Percentiles rank a stretch among this genome's conserved stretches.
phyloP scores from a whole-genome alignment of 2,113 vertebrate genomes.

The Brachyistius frenatus region DNA sequence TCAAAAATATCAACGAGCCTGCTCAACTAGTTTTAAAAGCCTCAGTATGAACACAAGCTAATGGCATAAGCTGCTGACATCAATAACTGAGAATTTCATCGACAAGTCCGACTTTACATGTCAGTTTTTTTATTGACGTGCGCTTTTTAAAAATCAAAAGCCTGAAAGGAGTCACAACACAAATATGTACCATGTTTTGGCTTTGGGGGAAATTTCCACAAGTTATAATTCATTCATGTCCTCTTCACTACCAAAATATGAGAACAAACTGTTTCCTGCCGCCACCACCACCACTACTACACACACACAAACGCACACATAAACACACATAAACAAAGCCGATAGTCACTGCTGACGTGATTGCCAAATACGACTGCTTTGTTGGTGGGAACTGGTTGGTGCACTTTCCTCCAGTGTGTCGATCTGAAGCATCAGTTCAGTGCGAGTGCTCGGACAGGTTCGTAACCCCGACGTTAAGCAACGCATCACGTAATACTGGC shows the following conservation, averaged over 20 bases:
- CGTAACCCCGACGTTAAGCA: conserved; percentile 1
- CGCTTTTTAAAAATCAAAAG: conserved; percentile 11
- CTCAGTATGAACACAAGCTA: not conserved
- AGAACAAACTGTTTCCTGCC: conserved; percentile 1
- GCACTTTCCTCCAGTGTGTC: conserved; percentile 59
- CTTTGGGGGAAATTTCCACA: not conserved
- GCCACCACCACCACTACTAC: not conserved
- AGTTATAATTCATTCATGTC: not conserved
- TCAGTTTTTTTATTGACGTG: conserved; percentile 16
- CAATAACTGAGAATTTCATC: conserved; percentile 12
- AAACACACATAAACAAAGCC: conserved; percentile 49
- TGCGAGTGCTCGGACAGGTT: conserved; percentile 11
- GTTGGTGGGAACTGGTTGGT: conserved; percentile 76
- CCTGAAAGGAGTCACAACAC: too few relatives aligned
- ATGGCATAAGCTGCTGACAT: conserved; percentile 18
- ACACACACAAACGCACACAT: conserved; percentile 24
- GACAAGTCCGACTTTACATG: not conserved
- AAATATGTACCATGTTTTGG: not conserved
- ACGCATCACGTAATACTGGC: not conserved
- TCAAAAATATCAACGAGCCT: conserved; percentile 18
- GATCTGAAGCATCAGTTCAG: conserved; percentile 50
- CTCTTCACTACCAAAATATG: not conserved
- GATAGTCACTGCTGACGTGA: conserved; percentile 56
- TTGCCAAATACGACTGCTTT: conserved; percentile 67
- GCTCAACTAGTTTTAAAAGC: conserved; percentile 41